phyloP scores from a whole-genome alignment of 2,888 invertebrate species.

The Bugula neritina region DNA sequence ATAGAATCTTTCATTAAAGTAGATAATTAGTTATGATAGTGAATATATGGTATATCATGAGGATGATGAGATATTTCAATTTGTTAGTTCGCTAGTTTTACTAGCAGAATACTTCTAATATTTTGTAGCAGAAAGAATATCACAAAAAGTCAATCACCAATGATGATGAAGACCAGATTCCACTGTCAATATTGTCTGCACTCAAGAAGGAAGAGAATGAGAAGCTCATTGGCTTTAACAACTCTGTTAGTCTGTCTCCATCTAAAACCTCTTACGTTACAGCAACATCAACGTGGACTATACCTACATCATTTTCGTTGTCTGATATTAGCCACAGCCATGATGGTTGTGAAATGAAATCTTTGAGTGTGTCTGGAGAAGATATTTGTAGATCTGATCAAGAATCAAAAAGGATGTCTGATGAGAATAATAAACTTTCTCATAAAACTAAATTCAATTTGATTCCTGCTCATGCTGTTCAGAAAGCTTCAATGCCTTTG shows the following conservation, averaged over 20 bases:
- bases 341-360: too few species aligned
- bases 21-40: too few species aligned
- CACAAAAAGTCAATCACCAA: not conserved
- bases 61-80: too few species aligned
- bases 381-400: not conserved
- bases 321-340: not conserved
- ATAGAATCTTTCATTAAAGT: too few species aligned
- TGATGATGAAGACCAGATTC: conserved; percentile 25
- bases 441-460: not conserved
- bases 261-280: not conserved
- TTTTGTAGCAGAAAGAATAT: not conserved
- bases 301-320: not conserved
- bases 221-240: too few species aligned
- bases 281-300: not conserved
- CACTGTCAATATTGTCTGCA: not conserved
- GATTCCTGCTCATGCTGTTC: not conserved
- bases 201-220: not conserved
- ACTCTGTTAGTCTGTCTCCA: not conserved
- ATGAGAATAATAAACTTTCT: not conserved
- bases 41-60: too few species aligned
- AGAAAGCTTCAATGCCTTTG: not conserved
- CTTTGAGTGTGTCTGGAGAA: not conserved
- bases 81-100: too few species aligned
- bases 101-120: too few species aligned
- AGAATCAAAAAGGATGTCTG: not conserved